phyloP scores from a whole-genome alignment of 2,888 invertebrate species.

The Julus scandinavius region DNA sequence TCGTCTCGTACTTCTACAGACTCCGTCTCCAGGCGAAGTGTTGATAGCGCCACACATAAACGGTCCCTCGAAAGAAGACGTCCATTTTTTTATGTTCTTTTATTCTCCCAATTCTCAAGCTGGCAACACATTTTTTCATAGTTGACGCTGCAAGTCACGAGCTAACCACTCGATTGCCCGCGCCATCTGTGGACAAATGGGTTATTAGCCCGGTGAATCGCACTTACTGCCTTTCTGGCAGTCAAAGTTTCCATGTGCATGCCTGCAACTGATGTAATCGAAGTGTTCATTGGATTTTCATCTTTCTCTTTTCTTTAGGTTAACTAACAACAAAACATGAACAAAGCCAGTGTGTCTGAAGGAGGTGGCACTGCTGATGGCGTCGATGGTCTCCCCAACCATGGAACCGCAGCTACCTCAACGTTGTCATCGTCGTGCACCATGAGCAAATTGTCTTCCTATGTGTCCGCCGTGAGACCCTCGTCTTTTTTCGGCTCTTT shows the following conservation, averaged over 20 bases:
- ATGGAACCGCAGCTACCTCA: background rate
- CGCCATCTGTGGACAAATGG: no score
- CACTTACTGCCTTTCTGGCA: no score
- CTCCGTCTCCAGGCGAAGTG: background rate
- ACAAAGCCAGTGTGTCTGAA: background rate
- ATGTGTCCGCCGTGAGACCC: conserved; percentile 87
- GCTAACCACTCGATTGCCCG: no score
- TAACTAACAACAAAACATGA: background rate
- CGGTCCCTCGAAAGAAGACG: background rate
- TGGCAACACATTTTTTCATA: background rate
- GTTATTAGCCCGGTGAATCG: no score
- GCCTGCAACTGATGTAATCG: no score
- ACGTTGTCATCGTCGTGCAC: background rate
- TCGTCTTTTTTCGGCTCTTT: conserved; percentile 94
- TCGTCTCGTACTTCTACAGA: no score
- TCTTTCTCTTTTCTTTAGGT: background rate
- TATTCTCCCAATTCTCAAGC: background rate
- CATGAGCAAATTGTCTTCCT: conserved; percentile 80
- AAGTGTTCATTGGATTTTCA: background rate
- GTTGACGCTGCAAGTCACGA: no score
- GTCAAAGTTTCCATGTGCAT: no score
- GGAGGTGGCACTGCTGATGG: background rate
- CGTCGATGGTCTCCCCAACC: background rate
- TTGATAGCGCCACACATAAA: background rate
- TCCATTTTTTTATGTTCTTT: background rate